Evolutionary conservation across 2,888 invertebrate species (phyloP), one percentile per base, ranked within the genome.

Genomic region (Torymus aiolomorphi): DNA sequence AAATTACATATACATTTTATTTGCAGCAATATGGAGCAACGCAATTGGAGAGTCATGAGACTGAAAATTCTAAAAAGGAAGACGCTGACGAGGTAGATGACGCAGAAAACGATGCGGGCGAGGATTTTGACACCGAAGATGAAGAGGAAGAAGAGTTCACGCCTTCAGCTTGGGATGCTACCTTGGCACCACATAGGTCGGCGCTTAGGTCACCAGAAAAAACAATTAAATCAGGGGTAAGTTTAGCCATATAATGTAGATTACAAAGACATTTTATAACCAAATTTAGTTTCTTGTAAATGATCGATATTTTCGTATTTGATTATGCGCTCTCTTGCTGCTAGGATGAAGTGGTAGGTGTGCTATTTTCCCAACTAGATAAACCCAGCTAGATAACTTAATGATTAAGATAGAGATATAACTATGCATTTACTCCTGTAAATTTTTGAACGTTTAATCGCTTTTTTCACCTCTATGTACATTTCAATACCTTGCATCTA

Each of bases 141-240:
- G 94, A 93, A 75, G 95, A 94, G 88, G 92, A 92, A 73, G 92
- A 92, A 54, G 93, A 93, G 85, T 96, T 96, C 89, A 94, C 95
- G 78, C 95, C 96, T 8, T 96, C 95, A 3, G 95, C 95, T 81
- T 96, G 96, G 96, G 94, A 96, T 90, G 94, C 95, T 84, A 93
- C 93, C 86, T 94, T 95, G 18, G 94, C 93, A 1, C 96, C 96
- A n/a, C 92, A 93, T 70, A 94, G 95, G 90, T 95, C 95, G 42
- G 94, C 95, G 16, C 91, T 96, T 18, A 92, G 93, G 81, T 93
- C 93, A 72, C 93, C 93, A 0, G 93, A 93, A 78, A 93, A 92
- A 86, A 91, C 90, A 42, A 72, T 87, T 67, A 91, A 90, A 83
- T 87, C 89, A 78, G 86, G 88, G 83, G 92, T 92, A 83, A 88